Evolutionary conservation across 2,113 vertebrate genomes (phyloP).

Genomic region (Electrona antarctica): DNA sequence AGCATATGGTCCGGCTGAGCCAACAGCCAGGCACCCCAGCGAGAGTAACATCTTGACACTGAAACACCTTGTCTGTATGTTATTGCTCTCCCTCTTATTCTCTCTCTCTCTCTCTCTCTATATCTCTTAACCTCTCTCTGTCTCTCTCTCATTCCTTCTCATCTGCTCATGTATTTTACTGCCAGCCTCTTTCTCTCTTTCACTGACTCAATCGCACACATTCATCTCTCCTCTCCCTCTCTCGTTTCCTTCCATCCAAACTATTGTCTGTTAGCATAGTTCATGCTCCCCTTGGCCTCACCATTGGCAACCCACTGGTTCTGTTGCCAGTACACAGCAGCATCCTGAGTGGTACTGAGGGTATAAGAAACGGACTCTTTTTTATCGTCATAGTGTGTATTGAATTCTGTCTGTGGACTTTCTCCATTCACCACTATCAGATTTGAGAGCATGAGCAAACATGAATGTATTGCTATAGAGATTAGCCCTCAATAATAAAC

Average conservation of each 20-base stretch:
- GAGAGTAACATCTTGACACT: slow-evolving; percentile 26
- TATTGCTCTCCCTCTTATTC: slow-evolving; percentile 31
- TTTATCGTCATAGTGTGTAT: too few species aligned
- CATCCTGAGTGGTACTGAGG: too few species aligned
- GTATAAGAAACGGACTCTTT: too few species aligned
- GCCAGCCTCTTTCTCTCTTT: not conserved
- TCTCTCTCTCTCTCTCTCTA: slow-evolving; percentile 9
- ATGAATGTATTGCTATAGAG: not conserved
- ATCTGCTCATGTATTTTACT: not conserved
- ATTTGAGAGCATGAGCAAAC: not conserved
- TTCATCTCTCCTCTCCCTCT: not conserved
- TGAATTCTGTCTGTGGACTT: slow-evolving; percentile 15
- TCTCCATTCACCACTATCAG: not conserved
- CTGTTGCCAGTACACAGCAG: slow-evolving; percentile 8
- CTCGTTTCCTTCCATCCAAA: slow-evolving; percentile 26
- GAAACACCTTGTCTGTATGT: slow-evolving; percentile 34
- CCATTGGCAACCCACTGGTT: slow-evolving; percentile 56
- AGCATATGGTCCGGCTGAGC: too few species aligned
- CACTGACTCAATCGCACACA: too few species aligned
- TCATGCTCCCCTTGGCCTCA: slow-evolving; percentile 41
- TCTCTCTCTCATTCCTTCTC: not conserved
- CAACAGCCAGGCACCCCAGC: slow-evolving; percentile 21
- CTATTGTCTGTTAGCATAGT: slow-evolving; percentile 53
- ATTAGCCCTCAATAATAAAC: not conserved
- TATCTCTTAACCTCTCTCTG: not conserved